Evolutionary conservation across 2,888 invertebrate genomes (phyloP).

Genomic region (Acrocera orbiculus): DNA sequence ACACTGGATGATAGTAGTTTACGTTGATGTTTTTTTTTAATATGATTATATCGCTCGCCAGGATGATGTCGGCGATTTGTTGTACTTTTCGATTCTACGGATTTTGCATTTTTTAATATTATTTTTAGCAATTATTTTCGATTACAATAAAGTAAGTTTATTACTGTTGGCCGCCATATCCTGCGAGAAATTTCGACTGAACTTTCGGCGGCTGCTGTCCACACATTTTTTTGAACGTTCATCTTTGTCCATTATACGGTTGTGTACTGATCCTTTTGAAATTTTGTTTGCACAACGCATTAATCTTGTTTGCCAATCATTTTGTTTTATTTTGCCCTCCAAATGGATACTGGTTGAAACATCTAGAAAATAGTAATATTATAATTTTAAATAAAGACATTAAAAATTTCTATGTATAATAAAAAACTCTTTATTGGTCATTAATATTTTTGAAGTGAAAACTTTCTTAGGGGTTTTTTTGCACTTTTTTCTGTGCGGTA

Average conservation of each 20-base stretch:
- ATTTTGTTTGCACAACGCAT: constrained; percentile 24
- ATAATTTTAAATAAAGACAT: no score
- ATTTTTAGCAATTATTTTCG: constrained; percentile 30
- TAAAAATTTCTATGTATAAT: no score
- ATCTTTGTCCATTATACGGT: no score
- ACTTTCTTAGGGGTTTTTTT: no score
- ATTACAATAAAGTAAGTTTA: constrained; percentile 30
- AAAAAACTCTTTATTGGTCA: no score
- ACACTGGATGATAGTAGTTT: constrained; percentile 12
- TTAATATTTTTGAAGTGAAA: no score
- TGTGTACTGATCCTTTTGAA: constrained; percentile 36
- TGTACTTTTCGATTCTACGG: constrained; percentile 12
- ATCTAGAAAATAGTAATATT: no score
- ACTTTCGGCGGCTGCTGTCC: constrained; percentile 10
- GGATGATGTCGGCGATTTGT: constrained; percentile 14
- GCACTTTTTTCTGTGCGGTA: no score
- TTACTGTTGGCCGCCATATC: constrained; percentile 27
- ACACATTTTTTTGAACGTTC: constrained; percentile 17
- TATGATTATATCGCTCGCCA: no score
- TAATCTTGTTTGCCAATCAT: constrained; percentile 55
- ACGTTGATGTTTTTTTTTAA: constrained; percentile 10
- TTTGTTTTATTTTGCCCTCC: constrained; percentile 52
- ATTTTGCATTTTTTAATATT: constrained; percentile 20
- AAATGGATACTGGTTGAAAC: constrained; percentile 47
- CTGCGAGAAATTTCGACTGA: constrained; percentile 12